Evolutionary conservation across 2,113 vertebrate species (phyloP).

Genomic region (Diphyllodes magnificus): DNA sequence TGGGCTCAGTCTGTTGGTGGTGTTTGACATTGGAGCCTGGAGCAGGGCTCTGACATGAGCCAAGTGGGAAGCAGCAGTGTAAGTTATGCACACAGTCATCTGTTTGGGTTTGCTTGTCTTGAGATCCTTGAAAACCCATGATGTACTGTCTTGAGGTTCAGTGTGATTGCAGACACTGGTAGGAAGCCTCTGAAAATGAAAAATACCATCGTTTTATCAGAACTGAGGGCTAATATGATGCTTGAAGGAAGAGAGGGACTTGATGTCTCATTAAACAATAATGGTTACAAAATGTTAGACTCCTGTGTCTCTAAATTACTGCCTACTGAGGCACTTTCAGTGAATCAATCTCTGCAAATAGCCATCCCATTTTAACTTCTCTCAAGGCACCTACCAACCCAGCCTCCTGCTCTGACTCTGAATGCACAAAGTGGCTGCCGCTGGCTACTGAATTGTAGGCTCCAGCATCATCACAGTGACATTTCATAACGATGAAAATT

Average conservation of each 20-base stretch:
- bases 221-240: neutral
- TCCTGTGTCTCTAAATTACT: conserved; percentile 1
- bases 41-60: neutral
- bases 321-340: neutral
- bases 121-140: neutral
- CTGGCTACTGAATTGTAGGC: neutral
- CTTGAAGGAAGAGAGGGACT: neutral
- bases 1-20: neutral
- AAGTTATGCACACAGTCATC: neutral
- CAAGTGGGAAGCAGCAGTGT: neutral
- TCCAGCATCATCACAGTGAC: neutral
- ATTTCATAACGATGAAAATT: neutral
- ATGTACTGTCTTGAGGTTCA: neutral
- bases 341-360: neutral
- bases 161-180: fast-evolving
- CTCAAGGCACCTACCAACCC: neutral
- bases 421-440: neutral
- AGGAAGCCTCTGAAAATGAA: neutral
- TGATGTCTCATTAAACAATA: neutral
- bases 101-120: neutral
- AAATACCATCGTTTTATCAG: neutral
- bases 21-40: neutral
- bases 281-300: neutral
- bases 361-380: neutral
- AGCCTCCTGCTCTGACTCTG: neutral